Evolutionary conservation across 2,888 invertebrate species (phyloP).

Genomic region (Aricia artaxerxes): DNA sequence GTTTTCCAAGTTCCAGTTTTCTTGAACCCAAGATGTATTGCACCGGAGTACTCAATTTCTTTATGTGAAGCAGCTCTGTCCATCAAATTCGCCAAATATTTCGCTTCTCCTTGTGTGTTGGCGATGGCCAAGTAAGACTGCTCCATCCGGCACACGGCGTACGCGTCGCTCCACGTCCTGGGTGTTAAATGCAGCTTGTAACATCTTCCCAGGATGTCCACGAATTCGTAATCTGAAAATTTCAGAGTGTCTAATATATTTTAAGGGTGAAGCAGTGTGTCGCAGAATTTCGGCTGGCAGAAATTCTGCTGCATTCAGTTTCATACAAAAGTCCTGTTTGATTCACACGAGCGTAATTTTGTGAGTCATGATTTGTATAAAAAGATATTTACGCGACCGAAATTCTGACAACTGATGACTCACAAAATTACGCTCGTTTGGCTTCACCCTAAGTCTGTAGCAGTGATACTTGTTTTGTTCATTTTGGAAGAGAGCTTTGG

Average conservation of each 20-base stretch:
- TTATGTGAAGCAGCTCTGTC: not conserved
- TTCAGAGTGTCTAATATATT: not conserved
- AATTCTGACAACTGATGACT: too few species aligned
- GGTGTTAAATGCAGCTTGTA: slow-evolving; percentile 18
- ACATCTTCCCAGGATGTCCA: not conserved
- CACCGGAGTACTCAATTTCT: slow-evolving; percentile 12
- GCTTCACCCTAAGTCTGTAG: too few species aligned
- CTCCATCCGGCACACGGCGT: slow-evolving; percentile 19
- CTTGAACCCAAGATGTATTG: slow-evolving; percentile 8
- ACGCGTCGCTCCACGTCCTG: slow-evolving; percentile 20
- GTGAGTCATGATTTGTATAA: too few species aligned
- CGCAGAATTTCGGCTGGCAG: too few species aligned
- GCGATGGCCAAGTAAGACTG: not conserved
- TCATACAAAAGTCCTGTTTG: too few species aligned
- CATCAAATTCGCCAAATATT: not conserved
- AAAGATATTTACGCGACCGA: too few species aligned
- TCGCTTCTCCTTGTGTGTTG: slow-evolving; percentile 1
- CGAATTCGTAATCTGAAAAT: slow-evolving; percentile 14
- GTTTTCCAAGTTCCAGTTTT: slow-evolving; percentile 9
- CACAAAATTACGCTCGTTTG: too few species aligned
- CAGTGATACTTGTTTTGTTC: too few species aligned
- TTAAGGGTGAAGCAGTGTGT: too few species aligned
- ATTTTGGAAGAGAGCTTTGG: too few species aligned
- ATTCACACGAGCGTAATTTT: too few species aligned
- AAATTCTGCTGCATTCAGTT: too few species aligned